Evolutionary conservation across 1,140 invertebrate species (phyloP), one percentile per base, ranked within the genome.

Genomic region (Gryon sp.): DNA sequence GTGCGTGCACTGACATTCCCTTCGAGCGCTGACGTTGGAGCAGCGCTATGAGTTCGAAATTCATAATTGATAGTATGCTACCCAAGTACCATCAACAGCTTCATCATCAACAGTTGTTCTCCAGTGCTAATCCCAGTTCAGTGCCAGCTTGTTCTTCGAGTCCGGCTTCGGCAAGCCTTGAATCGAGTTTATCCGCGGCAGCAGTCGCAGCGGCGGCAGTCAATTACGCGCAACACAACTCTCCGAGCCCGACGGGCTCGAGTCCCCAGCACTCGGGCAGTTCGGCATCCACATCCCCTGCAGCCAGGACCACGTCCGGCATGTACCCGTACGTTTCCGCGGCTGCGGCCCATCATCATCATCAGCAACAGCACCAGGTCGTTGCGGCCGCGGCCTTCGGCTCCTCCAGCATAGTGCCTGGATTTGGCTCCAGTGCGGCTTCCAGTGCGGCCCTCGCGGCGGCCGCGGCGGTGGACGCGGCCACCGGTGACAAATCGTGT

Each of bases 11-110:
- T 86, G 82, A 85, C 80, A 74, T 53, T 50, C 74, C 74, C 22
- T 22, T 32, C 46, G 65, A 70, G 65, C 76, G 69, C 65, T 75
- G 73, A 46, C 80, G 81, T 74, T 52, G 59, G 76, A 72, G 79
- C 84, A 85, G 83, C 86, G 90, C 90, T 88, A 97, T 97, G 95
- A 97, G 94, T 93, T 95, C 94, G 90, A 97, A 97, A 93, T 97
- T 97, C 91, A 94, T 96, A 92, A 96, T 97, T 91, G 95, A 97
- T 95, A 96, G 95, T 92, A 97, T 97, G 95, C 93, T 97, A 90
- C 95, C 95, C 81, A 97, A 97, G 92, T 97, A 97, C 90, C 93
- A 94, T 86, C 93, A 93, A 84, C 93, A 94, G 90, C 94, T 93
- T 84, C 92, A 91, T 90, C 93, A 92, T 90, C 91, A 92, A 77